phyloP scores from a whole-genome alignment of 2,113 vertebrate species.

The Zeus faber region DNA sequence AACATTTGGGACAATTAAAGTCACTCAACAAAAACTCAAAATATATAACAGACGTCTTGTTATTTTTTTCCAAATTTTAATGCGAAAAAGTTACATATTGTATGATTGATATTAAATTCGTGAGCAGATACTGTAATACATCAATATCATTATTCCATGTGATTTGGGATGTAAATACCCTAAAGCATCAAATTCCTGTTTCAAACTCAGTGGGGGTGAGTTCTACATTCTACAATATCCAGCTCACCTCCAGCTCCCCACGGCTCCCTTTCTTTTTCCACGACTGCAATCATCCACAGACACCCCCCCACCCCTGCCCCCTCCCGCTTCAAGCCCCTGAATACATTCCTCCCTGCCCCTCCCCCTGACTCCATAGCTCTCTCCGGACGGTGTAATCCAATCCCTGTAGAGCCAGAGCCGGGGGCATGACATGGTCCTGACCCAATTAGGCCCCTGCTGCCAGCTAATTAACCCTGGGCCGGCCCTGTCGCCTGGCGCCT shows the following conservation, averaged over 20 bases:
- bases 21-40: no score
- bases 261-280: constrained; percentile 4
- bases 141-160: no score
- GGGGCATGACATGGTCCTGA: constrained; percentile 73
- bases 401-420: constrained; percentile 71
- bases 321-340: neutral
- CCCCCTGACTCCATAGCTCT: constrained; percentile 28
- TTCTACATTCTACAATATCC: constrained; percentile 32
- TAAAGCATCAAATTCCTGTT: no score
- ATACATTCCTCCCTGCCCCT: constrained; percentile 34
- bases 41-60: no score
- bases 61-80: no score
- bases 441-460: constrained; percentile 73
- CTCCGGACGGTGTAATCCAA: constrained; percentile 70
- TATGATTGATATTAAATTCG: no score
- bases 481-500: constrained; percentile 63
- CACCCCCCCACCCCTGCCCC: constrained; percentile 16
- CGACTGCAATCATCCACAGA: constrained; percentile 18
- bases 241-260: constrained; percentile 27
- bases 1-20: no score
- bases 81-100: no score
- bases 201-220: no score
- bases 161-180: no score
- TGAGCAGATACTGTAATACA: no score
- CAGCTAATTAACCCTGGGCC: constrained; percentile 71